Base-by-base conservation (phyloP, 2,888 invertebrate species). In the Euproctis similis region DNA sequence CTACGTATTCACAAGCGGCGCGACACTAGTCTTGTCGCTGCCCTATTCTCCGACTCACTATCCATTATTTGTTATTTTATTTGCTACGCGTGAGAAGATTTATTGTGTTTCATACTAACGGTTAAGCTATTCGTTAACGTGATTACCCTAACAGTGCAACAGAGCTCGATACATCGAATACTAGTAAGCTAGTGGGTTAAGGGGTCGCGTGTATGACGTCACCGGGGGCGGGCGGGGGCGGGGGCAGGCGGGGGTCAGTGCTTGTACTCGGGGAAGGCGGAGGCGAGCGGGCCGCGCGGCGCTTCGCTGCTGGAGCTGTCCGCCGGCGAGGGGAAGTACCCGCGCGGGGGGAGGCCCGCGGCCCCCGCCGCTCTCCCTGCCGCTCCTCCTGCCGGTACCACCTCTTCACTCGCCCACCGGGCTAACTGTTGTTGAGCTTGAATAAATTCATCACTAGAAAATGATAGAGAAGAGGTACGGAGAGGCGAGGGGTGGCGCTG, bases 391-490 rank as follows among this genome's bases (percentile, higher is more conserved):
- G 19, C 19, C 80, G 86, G 87, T 80, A 89, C 87, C 77, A 87
- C 87, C 85, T 93, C 93, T 88, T 94, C 93, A 92, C 93, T 94
- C 89, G 93, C 94, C 93, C 94, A 94, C 89, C 92, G 93, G 91
- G 92, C 94, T 92, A 93, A 90, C 90, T 92, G 93, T 92, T 92
- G 94, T 92, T 93, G 94, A 93, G 94, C 94, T 93, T 94, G 93
- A 93, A 94, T 93, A 93, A 94, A 94, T 90, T 93, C 93, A 93
- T 93, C 94, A 93, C 94, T 94, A 93, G 90, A 93, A 93, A 92
- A 92, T 91, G 92, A 91, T 89, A 90, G 90, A 80, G 88, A 88
- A 88, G 89, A 89, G 88, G 87, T 88, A 88, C 88, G 88, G 89
- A 88, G 86, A 86, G 87, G 86, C 86, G 65, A 59, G 63, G 73